A percentile compares a stretch with the other conserved stretches of the same genome.
phyloP scores from a whole-genome alignment of 2,888 invertebrate genomes.

The Drosophila diplacantha region DNA sequence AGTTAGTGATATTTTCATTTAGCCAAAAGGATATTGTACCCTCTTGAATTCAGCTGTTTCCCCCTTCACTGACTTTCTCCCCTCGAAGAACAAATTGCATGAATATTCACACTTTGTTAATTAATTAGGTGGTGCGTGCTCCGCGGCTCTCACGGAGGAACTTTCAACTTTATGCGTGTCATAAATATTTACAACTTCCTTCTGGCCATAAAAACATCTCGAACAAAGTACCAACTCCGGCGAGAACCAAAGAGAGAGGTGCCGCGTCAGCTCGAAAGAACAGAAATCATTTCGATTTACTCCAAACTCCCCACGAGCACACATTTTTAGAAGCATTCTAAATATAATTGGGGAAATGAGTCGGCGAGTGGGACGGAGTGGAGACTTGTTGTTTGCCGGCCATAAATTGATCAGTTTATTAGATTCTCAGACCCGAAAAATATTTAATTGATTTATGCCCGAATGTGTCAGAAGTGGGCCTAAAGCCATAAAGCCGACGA shows the following conservation, averaged over 20 bases:
- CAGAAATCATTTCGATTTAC: conserved; percentile 39
- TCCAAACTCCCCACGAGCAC: conserved; percentile 13
- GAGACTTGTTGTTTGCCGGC: conserved; percentile 52
- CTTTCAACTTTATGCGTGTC: conserved; percentile 54
- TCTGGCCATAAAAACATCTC: conserved; percentile 51
- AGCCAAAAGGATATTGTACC: neutral
- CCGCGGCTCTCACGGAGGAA: conserved; percentile 31
- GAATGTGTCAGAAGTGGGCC: conserved; percentile 20
- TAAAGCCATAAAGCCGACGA: conserved; percentile 19
- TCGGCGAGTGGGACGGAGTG: neutral
- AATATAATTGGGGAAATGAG: conserved; percentile 44
- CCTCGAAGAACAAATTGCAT: conserved; percentile 37
- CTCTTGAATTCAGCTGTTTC: neutral
- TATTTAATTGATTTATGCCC: conserved; percentile 65
- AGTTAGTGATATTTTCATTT: neutral
- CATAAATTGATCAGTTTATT: conserved; percentile 57
- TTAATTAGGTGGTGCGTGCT: conserved; percentile 60
- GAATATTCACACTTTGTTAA: conserved; percentile 60
- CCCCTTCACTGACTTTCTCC: neutral
- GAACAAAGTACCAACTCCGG: conserved; percentile 30
- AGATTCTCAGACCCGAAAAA: conserved; percentile 33
- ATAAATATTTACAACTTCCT: conserved; percentile 69
- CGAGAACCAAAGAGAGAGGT: conserved; percentile 7
- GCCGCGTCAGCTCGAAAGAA: conserved; percentile 41
- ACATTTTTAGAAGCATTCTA: conserved; percentile 47